Percentiles rank a stretch among this genome's conserved stretches.
Evolutionary conservation across 2,797 vertebrate genomes (phyloP).

Genomic region (Pipistrellus nathusii): DNA sequence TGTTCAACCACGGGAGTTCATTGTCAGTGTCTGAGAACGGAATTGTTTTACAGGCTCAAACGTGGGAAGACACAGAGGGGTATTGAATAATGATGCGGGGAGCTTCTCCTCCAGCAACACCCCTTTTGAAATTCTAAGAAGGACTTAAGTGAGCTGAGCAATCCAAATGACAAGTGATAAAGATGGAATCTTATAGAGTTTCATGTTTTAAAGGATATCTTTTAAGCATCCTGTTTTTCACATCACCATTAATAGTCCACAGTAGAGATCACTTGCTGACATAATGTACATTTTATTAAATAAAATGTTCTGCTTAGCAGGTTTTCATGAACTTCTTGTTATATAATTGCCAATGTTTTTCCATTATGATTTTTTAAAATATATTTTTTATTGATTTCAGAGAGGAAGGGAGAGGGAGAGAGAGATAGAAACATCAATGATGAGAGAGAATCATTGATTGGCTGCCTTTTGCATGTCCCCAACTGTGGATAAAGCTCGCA

Average conservation of each 20-base stretch:
- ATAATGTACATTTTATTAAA: not conserved
- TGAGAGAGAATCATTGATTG: too few species aligned
- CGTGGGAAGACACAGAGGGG: constrained; percentile 78
- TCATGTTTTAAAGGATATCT: not conserved
- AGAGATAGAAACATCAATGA: too few species aligned
- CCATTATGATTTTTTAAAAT: not conserved
- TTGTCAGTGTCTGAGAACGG: constrained; percentile 82
- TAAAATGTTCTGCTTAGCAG: constrained; percentile 26
- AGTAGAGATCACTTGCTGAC: not conserved
- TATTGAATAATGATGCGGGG: constrained; percentile 79
- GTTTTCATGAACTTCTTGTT: not conserved
- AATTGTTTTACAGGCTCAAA: constrained; percentile 83
- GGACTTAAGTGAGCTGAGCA: not conserved
- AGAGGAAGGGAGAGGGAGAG: too few species aligned
- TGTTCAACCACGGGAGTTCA: constrained; percentile 84
- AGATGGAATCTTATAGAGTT: not conserved
- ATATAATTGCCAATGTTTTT: not conserved
- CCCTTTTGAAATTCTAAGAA: constrained; percentile 14
- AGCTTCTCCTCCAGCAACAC: constrained; percentile 17
- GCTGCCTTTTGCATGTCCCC: too few species aligned
- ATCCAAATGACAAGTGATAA: not conserved
- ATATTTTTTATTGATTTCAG: too few species aligned
- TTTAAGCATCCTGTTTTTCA: not conserved
- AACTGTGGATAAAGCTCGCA: too few species aligned
- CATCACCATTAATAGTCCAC: not conserved